Evolutionary conservation across 2,888 invertebrate genomes (phyloP), one percentile per base, ranked within the genome.

Genomic region (Entomobrya proxima): DNA sequence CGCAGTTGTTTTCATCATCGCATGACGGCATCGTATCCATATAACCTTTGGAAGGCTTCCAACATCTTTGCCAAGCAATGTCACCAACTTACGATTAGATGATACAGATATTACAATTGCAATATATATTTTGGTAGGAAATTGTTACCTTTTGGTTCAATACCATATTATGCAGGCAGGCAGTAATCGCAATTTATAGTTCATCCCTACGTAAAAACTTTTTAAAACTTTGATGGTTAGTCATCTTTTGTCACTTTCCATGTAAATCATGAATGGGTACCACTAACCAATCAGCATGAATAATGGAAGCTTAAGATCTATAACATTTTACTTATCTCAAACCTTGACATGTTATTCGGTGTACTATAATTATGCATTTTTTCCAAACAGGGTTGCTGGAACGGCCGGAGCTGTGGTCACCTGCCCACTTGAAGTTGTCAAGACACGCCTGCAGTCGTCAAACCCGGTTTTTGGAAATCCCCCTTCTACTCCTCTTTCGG

Each of bases 391-490:
- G 92, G 95, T 97, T 92, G 99, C 98, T 88, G 99, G 99, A 88
- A 99, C 98, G 77, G 96, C 97, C 67, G 98, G 98, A 78, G 98
- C 98, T 21, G 97, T 99, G 89, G 95, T 98, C 89, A 99, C 99
- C 91, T 98, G 98, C 92, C 99, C 99, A 13, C 93, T 99, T 91
- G 99, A 99, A 93, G 98, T 99, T 89, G 98, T 99, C 64, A 99
- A 99, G 93, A 98, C 98, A 13, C 95, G 99, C 35, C 94, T 98
- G 89, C 99, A 99, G 92, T 98, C 98, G 30, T 98, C 98, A 6
- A 94, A 95, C 89, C 96, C 95, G 74, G 92, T 93, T 84, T 94
- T 94, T 90, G 91, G 90, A 11, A 88, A 88, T 40, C 87, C 79
- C 58, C 90, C 95, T 94, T 91, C 93, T 94, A 91, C 93, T 95